Conservation (phyloP, 1,140 invertebrate genomes). For the Solenopsis invicta region DNA sequence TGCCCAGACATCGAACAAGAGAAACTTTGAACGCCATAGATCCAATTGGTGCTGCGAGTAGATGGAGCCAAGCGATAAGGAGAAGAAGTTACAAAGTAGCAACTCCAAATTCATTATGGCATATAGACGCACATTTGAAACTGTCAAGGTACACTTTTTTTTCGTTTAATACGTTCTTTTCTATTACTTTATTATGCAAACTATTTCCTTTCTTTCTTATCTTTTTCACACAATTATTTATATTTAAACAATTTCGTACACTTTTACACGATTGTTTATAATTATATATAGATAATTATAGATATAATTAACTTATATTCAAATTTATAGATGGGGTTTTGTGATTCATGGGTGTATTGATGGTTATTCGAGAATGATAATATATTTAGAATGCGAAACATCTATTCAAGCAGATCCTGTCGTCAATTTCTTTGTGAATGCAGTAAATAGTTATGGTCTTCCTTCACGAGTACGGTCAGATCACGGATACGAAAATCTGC, state of each 20-base stretch:
- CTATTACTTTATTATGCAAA: no score
- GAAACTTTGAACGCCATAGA: no score
- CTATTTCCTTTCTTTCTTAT: no score
- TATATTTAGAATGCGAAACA: neutral
- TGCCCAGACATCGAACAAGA: no score
- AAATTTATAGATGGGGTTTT: neutral
- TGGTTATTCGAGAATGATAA: neutral
- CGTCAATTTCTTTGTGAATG: neutral
- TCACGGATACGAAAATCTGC: constrained; percentile 1
- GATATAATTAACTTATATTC: no score
- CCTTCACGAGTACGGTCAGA: constrained; percentile 1
- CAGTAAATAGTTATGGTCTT: neutral
- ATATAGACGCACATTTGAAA: constrained; percentile 16
- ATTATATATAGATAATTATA: no score
- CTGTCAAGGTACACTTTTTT: neutral
- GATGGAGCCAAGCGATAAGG: neutral
- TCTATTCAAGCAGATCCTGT: constrained; percentile 19
- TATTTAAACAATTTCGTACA: no score
- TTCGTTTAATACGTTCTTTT: no score
- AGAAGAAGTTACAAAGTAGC: neutral
- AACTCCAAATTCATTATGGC: neutral
- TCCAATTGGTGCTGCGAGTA: neutral
- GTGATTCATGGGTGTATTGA: neutral
- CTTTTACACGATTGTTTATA: no score
- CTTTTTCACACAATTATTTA: no score